Evolutionary conservation across 2,888 invertebrate species (phyloP).

Genomic region (Drosophila antonietae): DNA sequence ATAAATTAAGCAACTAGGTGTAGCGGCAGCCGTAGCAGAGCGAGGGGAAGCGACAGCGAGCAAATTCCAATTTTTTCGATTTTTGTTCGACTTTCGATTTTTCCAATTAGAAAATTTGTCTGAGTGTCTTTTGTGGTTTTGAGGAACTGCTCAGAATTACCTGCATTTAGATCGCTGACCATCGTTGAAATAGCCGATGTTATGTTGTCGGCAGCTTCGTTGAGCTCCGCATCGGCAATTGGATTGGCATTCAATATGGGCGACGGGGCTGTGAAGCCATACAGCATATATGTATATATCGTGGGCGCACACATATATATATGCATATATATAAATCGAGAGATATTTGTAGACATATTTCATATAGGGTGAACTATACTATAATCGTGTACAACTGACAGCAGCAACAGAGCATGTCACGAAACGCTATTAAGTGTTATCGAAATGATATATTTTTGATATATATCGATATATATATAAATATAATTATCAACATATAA

Average conservation of each 20-base stretch:
- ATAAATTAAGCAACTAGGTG: conserved; percentile 41
- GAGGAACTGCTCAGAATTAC: conserved; percentile 84
- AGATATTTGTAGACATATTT: conserved; percentile 18
- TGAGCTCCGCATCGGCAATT: conserved; percentile 93
- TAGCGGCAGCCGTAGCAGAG: conserved; percentile 28
- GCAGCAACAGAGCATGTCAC: conserved; percentile 18
- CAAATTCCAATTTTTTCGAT: background rate
- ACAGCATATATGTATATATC: conserved; percentile 13
- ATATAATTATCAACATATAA: no score
- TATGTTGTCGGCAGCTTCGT: conserved; percentile 98
- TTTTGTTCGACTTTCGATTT: background rate
- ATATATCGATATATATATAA: no score
- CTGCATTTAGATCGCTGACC: conserved; percentile 97
- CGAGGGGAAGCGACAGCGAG: conserved; percentile 16
- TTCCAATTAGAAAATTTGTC: conserved; percentile 3
- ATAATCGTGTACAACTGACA: conserved; percentile 18
- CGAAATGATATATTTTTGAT: background rate
- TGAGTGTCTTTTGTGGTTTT: background rate
- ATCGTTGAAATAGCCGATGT: conserved; percentile 99
- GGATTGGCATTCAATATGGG: conserved; percentile 86
- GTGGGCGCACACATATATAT: background rate
- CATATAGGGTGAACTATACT: conserved; percentile 19
- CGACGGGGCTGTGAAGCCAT: conserved; percentile 73
- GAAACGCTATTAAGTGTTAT: conserved; percentile 4
- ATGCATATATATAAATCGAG: conserved; percentile 34